Conservation (phyloP, 1,140 invertebrate species). For the Drosophila yakuba region DNA sequence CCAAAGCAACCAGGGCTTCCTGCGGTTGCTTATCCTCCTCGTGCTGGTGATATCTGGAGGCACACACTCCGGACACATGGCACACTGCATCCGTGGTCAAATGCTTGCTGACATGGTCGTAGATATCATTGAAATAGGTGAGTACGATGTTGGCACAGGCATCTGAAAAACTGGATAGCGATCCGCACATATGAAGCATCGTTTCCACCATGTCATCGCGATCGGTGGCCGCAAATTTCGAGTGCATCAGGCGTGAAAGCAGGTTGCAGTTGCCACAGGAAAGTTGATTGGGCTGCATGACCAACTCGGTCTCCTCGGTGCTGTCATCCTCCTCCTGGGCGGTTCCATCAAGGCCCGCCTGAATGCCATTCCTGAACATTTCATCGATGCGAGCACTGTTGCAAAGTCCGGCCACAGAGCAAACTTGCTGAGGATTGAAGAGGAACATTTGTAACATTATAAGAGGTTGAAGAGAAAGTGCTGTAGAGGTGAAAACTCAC, state of each 20-base stretch:
- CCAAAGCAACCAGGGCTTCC: slow-evolving; percentile 86
- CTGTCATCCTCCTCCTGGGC: slow-evolving; percentile 41
- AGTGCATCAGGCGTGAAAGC: slow-evolving; percentile 86
- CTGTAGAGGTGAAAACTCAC: slow-evolving; percentile 53
- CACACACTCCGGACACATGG: slow-evolving; percentile 90
- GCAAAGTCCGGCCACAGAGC: slow-evolving; percentile 94
- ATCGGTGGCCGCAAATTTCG: slow-evolving; percentile 86
- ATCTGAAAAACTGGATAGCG: slow-evolving; percentile 90
- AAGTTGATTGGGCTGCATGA: slow-evolving; percentile 41
- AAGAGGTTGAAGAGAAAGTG: background rate
- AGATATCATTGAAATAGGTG: slow-evolving; percentile 89
- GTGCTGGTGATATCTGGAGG: slow-evolving; percentile 88
- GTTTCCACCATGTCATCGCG: slow-evolving; percentile 87
- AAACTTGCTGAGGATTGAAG: slow-evolving; percentile 87
- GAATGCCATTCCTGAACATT: slow-evolving; percentile 85
- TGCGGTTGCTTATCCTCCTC: slow-evolving; percentile 84
- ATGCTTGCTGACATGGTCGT: slow-evolving; percentile 87
- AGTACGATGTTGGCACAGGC: slow-evolving; percentile 90
- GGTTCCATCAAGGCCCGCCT: slow-evolving; percentile 56
- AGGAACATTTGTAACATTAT: background rate
- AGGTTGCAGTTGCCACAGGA: slow-evolving; percentile 87
- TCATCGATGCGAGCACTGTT: slow-evolving; percentile 91
- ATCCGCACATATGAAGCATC: slow-evolving; percentile 87
- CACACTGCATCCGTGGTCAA: slow-evolving; percentile 89
- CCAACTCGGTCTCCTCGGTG: slow-evolving; percentile 6